Evolutionary conservation across 2,113 vertebrate genomes (phyloP), one percentile per base, ranked within the genome.

Genomic region (Arvicanthis niloticus): DNA sequence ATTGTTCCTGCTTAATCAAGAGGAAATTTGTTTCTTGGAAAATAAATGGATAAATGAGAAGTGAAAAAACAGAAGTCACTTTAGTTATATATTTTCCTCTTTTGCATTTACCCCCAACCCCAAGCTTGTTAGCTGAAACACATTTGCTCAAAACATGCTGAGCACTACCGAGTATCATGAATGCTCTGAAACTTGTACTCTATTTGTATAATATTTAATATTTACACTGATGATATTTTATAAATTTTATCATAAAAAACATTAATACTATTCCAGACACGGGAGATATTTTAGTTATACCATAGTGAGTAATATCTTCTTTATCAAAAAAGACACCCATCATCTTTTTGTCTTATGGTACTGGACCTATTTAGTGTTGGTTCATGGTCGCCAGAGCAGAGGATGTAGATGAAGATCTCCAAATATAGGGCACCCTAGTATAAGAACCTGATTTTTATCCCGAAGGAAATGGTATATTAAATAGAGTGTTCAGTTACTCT

Each of bases 61-160:
- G 26, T 86, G 42, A 90, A 80, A 89, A 62, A 88, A 29, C 31
- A 67, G 45, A 89, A 93, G 81, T 76, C 24, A 68, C 40, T 68
- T 15, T 58, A 29, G 24, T 21, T 2, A 21, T 0, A 24, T 58
- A 70, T 91, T 76, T 29, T 29, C 45, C 70, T 40, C 53, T 92
- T 85, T 62, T 88, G 19, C 3, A 75, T 58, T 73, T 92, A 4
- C 8, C 13, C 11, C 4, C 5, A 53, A 22, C 9, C 62, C 3
- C 31, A 51, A 51, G 21, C 40, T 77, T 67, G 15, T 4, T 45
- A 67, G 24, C 17, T 91, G 60, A 81, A 15, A 88, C 13, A 88
- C 6, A 58, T 92, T 90, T 90, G 13, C 48, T 93, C 82, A 92
- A 60, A 92, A 94, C 90, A 86, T 95, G 13, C 45, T 53, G 17